phyloP scores from a whole-genome alignment of 2,797 vertebrate species.

The Tapera naevia region DNA sequence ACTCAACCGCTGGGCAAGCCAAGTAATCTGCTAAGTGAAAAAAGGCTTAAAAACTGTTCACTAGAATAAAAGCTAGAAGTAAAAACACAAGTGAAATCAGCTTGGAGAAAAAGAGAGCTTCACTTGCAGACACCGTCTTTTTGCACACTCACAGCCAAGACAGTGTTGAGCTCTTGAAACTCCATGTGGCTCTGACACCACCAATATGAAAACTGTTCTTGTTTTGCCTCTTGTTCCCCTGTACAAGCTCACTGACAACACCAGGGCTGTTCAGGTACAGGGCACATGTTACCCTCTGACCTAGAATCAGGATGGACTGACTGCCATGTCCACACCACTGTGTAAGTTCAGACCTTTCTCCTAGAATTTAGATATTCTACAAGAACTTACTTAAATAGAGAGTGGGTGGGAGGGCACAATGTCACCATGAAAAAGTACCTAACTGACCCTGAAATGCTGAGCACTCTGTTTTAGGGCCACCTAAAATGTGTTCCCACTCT shows the following conservation, averaged over 20 bases:
- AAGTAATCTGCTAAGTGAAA: neutral
- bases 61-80: neutral
- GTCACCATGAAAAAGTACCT: neutral
- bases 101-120: neutral
- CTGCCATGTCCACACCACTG: neutral
- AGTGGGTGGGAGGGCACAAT: neutral
- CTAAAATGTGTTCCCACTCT: neutral
- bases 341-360: neutral
- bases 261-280: neutral
- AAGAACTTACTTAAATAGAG: neutral
- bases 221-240: neutral
- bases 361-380: neutral
- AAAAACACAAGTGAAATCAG: neutral
- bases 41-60: neutral
- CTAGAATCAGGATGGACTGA: fast-evolving
- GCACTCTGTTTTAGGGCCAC: fast-evolving
- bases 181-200: neutral
- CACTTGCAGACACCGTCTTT: neutral
- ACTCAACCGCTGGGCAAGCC: neutral
- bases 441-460: neutral
- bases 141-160: neutral
- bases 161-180: neutral
- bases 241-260: neutral
- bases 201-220: neutral
- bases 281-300: fast-evolving